These are phyloP conservation scores for Jaculus jaculus DNA, from an alignment of 2,113 vertebrate species.

Conservation along the genomic window DNA sequence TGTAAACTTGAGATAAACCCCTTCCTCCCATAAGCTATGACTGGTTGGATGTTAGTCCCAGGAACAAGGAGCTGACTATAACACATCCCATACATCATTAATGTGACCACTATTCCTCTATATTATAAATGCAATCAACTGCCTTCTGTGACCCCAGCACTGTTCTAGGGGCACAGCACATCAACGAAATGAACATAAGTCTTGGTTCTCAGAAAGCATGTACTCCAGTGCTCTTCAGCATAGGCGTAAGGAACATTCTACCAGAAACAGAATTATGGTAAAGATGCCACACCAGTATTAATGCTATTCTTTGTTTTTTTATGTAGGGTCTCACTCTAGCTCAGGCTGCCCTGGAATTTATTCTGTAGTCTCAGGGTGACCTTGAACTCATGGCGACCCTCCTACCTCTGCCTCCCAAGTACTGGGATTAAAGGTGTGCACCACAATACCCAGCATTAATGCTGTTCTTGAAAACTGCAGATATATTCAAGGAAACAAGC, in stretches of 20 bases:
- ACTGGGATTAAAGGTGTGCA: too few relatives aligned
- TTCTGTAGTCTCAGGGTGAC: too few relatives aligned
- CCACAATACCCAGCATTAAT: background rate
- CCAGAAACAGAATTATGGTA: background rate
- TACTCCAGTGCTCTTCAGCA: background rate
- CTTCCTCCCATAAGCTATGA: too few relatives aligned
- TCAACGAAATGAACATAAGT: background rate
- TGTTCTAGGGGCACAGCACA: background rate
- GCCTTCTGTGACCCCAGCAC: background rate
- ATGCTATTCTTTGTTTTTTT: background rate
- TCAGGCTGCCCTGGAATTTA: too few relatives aligned
- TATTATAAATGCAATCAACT: background rate
- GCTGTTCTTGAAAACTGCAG: conserved; percentile 20
- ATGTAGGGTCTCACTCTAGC: too few relatives aligned
- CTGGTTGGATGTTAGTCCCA: too few relatives aligned
- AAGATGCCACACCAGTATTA: background rate
- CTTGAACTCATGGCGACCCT: too few relatives aligned
- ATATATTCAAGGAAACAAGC: background rate
- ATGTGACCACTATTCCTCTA: background rate
- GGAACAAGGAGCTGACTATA: too few relatives aligned
- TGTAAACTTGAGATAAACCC: too few relatives aligned
- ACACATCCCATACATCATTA: background rate
- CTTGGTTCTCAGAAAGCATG: background rate
- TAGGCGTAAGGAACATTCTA: background rate
- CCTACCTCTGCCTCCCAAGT: too few relatives aligned